Evolutionary conservation across 2,888 invertebrate genomes (phyloP).

Genomic region (Melanargia galathea): DNA sequence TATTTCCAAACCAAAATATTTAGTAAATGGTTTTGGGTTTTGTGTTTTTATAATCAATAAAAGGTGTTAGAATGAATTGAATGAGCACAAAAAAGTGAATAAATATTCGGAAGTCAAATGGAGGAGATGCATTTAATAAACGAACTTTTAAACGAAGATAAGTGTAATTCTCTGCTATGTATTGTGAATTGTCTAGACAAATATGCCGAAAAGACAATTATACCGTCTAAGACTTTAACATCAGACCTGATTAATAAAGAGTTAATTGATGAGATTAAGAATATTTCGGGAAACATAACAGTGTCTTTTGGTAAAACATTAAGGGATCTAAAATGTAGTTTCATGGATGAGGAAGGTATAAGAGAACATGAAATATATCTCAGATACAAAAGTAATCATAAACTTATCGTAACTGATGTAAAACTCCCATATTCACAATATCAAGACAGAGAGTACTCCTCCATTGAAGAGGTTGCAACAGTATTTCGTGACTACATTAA

Average conservation of each 20-base stretch:
- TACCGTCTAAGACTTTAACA: slow-evolving; percentile 36
- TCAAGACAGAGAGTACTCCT: slow-evolving; percentile 56
- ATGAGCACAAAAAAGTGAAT: no score
- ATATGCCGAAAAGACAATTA: slow-evolving; percentile 31
- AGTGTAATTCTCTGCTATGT: slow-evolving; percentile 30
- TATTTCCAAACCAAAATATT: no score
- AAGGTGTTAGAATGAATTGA: no score
- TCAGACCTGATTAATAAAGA: slow-evolving; percentile 54
- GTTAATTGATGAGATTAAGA: slow-evolving; percentile 58
- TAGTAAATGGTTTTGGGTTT: no score
- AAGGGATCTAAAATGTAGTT: slow-evolving; percentile 58
- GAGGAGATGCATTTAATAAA: slow-evolving; percentile 20
- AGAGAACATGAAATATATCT: slow-evolving; percentile 62
- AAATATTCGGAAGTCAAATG: neutral
- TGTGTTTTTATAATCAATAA: no score
- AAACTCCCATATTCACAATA: slow-evolving; percentile 57
- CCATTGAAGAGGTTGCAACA: slow-evolving; percentile 53
- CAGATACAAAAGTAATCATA: slow-evolving; percentile 53
- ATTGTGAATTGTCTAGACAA: slow-evolving; percentile 41
- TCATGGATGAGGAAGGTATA: slow-evolving; percentile 50
- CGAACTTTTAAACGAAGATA: slow-evolving; percentile 18
- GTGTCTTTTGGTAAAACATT: slow-evolving; percentile 66
- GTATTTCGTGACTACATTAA: slow-evolving; percentile 52
- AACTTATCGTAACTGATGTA: slow-evolving; percentile 51
- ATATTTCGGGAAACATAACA: slow-evolving; percentile 40